Percentiles rank a stretch among this genome's conserved stretches.
These are phyloP conservation scores for Griposia aprilina DNA, from an alignment of 2,888 invertebrate genomes.

Conservation along the genomic window DNA sequence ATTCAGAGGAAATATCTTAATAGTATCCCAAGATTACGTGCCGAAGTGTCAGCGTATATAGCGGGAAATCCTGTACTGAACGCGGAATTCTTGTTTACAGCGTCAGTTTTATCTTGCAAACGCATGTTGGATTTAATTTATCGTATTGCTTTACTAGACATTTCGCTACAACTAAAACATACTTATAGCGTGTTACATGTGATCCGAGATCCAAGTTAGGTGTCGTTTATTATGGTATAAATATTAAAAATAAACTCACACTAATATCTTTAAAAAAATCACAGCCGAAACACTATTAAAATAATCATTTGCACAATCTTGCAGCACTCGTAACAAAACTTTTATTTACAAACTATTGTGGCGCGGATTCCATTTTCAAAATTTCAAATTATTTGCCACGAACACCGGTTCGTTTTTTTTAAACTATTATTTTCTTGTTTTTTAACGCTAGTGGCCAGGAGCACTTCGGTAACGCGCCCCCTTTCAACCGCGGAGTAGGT, in stretches of 20 bases:
- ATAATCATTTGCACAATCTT: conserved; percentile 64
- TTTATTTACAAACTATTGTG: conserved; percentile 36
- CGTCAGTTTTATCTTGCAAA: conserved; percentile 55
- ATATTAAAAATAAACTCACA: conserved; percentile 64
- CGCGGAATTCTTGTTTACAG: conserved; percentile 52
- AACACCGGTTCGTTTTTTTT: conserved; percentile 44
- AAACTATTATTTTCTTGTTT: conserved; percentile 59
- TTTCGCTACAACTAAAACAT: conserved; percentile 34
- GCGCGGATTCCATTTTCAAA: conserved; percentile 66
- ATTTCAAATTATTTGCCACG: conserved; percentile 33
- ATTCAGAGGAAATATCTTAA: conserved; percentile 55
- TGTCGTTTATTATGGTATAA: background rate
- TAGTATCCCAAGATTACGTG: conserved; percentile 53
- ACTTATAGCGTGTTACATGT: conserved; percentile 28
- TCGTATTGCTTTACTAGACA: conserved; percentile 28
- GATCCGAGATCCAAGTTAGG: conserved; percentile 2
- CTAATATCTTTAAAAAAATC: conserved; percentile 61
- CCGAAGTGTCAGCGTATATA: conserved; percentile 40
- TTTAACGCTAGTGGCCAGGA: conserved; percentile 66
- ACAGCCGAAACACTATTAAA: conserved; percentile 62
- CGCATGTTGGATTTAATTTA: conserved; percentile 53
- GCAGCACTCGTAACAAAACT: conserved; percentile 48
- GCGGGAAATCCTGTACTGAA: conserved; percentile 54
- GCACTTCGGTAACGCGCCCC: conserved; percentile 79
- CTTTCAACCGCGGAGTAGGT: conserved; percentile 80